Evolutionary conservation across 1,140 invertebrate species (phyloP).

Genomic region (Oncopodura yosiiana): DNA sequence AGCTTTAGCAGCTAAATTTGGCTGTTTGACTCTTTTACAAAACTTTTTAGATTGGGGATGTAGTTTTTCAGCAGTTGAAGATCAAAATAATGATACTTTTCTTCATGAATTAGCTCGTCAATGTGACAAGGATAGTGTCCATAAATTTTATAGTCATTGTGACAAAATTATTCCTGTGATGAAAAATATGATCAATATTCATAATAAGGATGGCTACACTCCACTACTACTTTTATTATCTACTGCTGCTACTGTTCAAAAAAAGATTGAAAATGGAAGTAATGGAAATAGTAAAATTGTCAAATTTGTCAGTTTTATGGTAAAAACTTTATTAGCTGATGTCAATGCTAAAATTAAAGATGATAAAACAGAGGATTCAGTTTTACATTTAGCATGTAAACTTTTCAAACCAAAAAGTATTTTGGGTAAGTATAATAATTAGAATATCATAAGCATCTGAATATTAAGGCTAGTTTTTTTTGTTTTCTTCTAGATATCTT

Average conservation of each 20-base stretch:
- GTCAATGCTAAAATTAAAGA: slow-evolving; percentile 15
- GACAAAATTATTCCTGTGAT: neutral
- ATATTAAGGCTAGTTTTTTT: neutral
- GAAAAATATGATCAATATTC: slow-evolving; percentile 9
- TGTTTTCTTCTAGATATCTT: slow-evolving; percentile 5
- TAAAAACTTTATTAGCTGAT: slow-evolving; percentile 14
- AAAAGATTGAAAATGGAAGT: too few species aligned
- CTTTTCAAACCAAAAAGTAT: neutral
- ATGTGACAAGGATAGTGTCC: neutral
- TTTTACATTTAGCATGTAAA: slow-evolving; percentile 20
- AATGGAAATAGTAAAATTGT: too few species aligned
- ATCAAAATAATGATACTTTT: neutral
- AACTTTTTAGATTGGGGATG: slow-evolving; percentile 7
- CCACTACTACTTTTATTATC: slow-evolving; percentile 18
- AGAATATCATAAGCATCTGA: too few species aligned
- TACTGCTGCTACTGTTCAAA: too few species aligned
- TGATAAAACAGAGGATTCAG: slow-evolving; percentile 9
- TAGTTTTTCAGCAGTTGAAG: neutral
- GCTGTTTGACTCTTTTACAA: slow-evolving; percentile 6
- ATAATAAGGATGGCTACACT: slow-evolving; percentile 16
- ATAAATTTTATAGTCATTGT: slow-evolving; percentile 10
- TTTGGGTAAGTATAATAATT: too few species aligned
- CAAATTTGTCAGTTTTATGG: too few species aligned
- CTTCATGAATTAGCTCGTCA: slow-evolving; percentile 12
- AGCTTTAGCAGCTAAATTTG: neutral